Evolutionary conservation across 2,888 invertebrate genomes (phyloP).

Genomic region (Sarcophaga variegata): DNA sequence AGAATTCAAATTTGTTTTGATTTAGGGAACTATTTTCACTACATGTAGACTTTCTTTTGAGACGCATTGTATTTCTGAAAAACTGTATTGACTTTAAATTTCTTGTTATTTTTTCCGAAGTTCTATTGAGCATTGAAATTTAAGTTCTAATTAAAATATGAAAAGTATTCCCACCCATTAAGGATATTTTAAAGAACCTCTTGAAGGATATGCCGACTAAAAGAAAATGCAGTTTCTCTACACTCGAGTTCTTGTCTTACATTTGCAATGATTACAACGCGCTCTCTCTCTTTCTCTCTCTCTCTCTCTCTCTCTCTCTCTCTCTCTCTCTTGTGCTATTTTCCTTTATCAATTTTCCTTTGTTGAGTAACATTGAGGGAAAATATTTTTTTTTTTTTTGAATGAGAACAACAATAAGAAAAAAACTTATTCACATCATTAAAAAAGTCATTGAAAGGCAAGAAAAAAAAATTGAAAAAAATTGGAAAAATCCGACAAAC

Average conservation of each 20-base stretch:
- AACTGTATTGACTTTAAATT: neutral
- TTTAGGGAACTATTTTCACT: too few relatives aligned
- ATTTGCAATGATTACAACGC: neutral
- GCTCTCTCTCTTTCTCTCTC: neutral
- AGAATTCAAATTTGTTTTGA: too few relatives aligned
- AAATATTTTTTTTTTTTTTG: conserved; percentile 2
- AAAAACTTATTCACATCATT: conserved; percentile 56
- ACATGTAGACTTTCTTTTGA: too few relatives aligned
- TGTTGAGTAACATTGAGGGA: neutral
- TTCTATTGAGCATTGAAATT: neutral
- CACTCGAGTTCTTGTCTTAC: neutral
- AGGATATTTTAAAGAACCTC: neutral
- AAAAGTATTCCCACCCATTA: neutral
- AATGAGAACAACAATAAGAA: neutral
- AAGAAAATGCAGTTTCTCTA: neutral
- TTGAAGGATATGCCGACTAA: neutral
- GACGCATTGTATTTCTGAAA: too few relatives aligned
- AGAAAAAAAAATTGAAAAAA: conserved; percentile 35
- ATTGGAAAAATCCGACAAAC: neutral
- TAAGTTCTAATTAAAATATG: neutral
- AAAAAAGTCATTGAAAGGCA: conserved; percentile 49
- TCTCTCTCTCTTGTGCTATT: neutral
- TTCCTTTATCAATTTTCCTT: neutral
- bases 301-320: neutral
- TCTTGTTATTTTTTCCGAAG: neutral